Conservation (phyloP, 2,113 vertebrate species). For the Ophthalmolycus amberensis region DNA sequence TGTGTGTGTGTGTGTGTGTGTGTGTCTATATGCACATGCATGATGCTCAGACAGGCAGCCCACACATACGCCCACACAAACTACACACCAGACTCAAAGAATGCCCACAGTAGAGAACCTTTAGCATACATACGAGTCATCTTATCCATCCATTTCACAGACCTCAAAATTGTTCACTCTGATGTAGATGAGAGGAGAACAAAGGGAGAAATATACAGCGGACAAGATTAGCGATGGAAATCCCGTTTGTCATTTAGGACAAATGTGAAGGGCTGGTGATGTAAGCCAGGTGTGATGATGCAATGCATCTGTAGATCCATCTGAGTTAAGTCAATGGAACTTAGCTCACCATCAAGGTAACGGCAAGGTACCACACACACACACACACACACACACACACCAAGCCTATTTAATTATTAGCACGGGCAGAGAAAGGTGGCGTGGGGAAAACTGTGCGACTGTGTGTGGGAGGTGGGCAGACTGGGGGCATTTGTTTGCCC, state of each 20-base stretch:
- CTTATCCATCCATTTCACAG: slow-evolving; percentile 13
- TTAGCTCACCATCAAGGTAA: slow-evolving; percentile 44
- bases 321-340: slow-evolving; percentile 47
- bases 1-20: slow-evolving; percentile 27
- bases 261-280: slow-evolving; percentile 44
- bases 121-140: background rate
- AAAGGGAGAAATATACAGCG: background rate
- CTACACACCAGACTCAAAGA: slow-evolving; percentile 37
- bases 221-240: slow-evolving; percentile 2
- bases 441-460: slow-evolving; percentile 39
- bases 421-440: slow-evolving; percentile 43
- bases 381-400: slow-evolving; percentile 43
- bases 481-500: slow-evolving; percentile 81
- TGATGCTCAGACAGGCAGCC: slow-evolving; percentile 53
- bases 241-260: slow-evolving; percentile 36
- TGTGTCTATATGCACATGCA: slow-evolving; percentile 43
- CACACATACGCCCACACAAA: slow-evolving; percentile 52
- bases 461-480: slow-evolving; percentile 51
- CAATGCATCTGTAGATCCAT: slow-evolving; percentile 48
- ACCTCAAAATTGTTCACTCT: slow-evolving; percentile 21
- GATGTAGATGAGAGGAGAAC: slow-evolving; percentile 1
- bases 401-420: slow-evolving; percentile 79
- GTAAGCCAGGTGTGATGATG: slow-evolving; percentile 62
- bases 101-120: slow-evolving; percentile 28
- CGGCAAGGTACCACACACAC: slow-evolving; percentile 38